phyloP scores from a whole-genome alignment of 2,113 vertebrate genomes.

The Myanophis thanlyinensis region DNA sequence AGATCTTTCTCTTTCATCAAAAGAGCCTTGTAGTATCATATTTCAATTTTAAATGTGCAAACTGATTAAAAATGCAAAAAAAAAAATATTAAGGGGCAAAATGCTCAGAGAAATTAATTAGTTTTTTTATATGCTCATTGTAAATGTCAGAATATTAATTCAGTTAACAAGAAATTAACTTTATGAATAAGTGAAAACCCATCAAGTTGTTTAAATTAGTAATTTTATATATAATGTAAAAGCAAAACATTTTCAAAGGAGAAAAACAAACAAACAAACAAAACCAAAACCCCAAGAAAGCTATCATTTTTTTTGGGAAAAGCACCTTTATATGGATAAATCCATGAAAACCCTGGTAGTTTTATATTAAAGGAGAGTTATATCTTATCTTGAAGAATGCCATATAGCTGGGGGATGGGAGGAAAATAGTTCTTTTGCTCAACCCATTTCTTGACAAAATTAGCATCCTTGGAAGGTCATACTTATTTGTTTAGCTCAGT shows the following conservation, averaged over 20 bases:
- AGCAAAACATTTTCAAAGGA: no score
- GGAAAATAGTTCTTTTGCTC: neutral
- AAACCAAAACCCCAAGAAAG: no score
- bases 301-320: no score
- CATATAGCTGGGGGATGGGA: neutral
- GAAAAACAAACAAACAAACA: no score
- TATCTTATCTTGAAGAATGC: neutral
- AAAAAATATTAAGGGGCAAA: fast-evolving
- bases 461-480: neutral
- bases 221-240: slow-evolving; percentile 14
- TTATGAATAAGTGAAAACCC: slow-evolving; percentile 28
- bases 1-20: neutral
- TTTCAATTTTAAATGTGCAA: slow-evolving; percentile 2
- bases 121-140: neutral
- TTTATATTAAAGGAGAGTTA: neutral
- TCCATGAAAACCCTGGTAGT: neutral
- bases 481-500: neutral
- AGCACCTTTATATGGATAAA: neutral
- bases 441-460: neutral
- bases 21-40: neutral
- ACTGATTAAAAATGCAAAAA: neutral
- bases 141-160: neutral
- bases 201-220: slow-evolving; percentile 3
- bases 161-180: neutral
- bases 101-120: slow-evolving; percentile 4